Conservation (phyloP, 2,797 vertebrate species). For the Todus mexicanus region DNA sequence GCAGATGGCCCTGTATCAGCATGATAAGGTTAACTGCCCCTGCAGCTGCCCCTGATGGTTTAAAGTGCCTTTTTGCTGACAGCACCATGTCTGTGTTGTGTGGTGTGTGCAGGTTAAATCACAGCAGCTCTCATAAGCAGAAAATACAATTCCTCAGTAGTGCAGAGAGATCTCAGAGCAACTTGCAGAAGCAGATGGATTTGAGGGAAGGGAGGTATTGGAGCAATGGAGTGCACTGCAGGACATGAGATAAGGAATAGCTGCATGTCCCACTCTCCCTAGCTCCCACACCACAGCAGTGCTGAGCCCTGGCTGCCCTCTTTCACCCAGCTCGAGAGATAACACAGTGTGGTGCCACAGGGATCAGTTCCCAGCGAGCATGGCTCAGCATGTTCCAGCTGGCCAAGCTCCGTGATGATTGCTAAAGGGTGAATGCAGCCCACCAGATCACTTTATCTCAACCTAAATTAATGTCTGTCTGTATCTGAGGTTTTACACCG, state of each 20-base stretch:
- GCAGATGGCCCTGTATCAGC: not conserved
- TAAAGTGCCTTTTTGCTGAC: not conserved
- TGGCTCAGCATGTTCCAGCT: not conserved
- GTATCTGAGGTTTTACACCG: not conserved
- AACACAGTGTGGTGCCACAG: fast-evolving
- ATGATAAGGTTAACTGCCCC: not conserved
- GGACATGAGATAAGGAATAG: not conserved
- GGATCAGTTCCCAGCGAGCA: not conserved
- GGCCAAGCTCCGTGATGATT: fast-evolving
- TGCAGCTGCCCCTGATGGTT: not conserved
- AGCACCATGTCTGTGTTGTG: not conserved
- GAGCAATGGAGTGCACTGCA: not conserved
- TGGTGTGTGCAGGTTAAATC: not conserved
- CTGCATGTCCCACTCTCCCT: fast-evolving
- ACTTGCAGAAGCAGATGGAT: not conserved
- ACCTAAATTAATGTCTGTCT: not conserved
- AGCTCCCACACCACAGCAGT: not conserved
- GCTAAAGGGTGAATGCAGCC: not conserved
- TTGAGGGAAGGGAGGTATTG: not conserved
- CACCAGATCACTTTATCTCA: not conserved
- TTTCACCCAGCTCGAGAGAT: not conserved
- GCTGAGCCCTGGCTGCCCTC: not conserved
- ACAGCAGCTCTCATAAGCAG: not conserved
- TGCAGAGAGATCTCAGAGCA: not conserved
- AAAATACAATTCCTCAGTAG: not conserved